Base-by-base conservation (phyloP, 2,888 invertebrate genomes). In the Trachelus troglodyta region DNA sequence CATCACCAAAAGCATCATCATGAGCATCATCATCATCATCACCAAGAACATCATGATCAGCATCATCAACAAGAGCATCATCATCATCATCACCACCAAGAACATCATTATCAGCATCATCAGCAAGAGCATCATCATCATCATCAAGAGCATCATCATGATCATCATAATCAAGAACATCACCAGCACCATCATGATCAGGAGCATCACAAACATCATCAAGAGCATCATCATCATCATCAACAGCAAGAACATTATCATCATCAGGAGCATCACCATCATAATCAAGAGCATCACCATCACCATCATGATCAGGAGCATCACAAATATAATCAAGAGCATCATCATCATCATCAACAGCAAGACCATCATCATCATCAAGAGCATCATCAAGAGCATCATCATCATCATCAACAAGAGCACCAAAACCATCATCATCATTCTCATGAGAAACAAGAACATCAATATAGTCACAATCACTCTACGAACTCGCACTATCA, bases 271-370 rank as follows among this genome's bases (percentile, higher is more conserved):
- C 11, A 35, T 34, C 34, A 11, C 2, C 11, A 35, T 11, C 76
- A 80, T 69, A 34, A 78, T 37, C 73, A 79, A 4, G 83, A 84
- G 12, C 82, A 85, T 73, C 69, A 81, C 71, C 81, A 84, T 73
- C 82, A 83, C 34, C 79, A 84, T 35, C 79, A 34, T 34, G 0
- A 34, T 34, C 34, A 34, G 1, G 34, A 34, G 11, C 34, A 34
- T 34, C 34, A 34, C 34, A n/a, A n/a, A n/a, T n/a, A 34, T 34
- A 9, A 34, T 15, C 68, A 75, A 6, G 69, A 83, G 74, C 84
- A 86, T 74, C 83, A 88, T 75, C 79, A 84, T 78, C 33, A 77
- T n/a, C 82, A 84, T 73, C 71, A 85, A 73, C 78, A 81, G 68
- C 81, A 85, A 68, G 77, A 77, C 73, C 81, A 84, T 74, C 83